Evolutionary conservation across 2,888 invertebrate genomes (phyloP).

Genomic region (Slavum lentiscoides): DNA sequence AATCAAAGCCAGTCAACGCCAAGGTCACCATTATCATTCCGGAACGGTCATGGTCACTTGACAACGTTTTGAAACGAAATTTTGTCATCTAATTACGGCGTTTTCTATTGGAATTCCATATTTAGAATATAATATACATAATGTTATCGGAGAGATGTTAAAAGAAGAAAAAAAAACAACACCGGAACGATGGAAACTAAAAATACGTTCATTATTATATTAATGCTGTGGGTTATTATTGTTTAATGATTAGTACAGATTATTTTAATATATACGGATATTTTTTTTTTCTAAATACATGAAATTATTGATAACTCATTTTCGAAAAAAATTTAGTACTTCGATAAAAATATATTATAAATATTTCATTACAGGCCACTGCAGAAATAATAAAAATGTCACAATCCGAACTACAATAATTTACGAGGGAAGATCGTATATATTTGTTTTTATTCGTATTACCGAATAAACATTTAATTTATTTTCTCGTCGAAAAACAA

Average conservation of each 20-base stretch:
- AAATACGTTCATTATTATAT: too few relatives aligned
- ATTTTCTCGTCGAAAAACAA: background rate
- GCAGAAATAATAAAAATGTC: background rate
- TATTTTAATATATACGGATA: too few relatives aligned
- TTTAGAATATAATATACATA: constrained; percentile 9
- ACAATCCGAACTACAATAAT: background rate
- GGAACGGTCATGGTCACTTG: constrained; percentile 53
- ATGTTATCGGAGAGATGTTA: too few relatives aligned
- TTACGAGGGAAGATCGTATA: too few relatives aligned
- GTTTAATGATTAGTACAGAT: too few relatives aligned
- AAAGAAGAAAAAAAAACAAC: background rate
- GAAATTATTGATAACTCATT: background rate
- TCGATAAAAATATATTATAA: background rate
- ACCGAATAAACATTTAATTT: constrained; percentile 17
- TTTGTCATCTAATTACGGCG: constrained; percentile 43
- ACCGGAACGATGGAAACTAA: too few relatives aligned
- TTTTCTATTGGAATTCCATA: constrained; percentile 28
- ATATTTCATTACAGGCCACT: background rate
- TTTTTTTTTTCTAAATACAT: too few relatives aligned
- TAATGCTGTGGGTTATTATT: too few relatives aligned
- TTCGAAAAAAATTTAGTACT: background rate
- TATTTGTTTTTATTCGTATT: background rate
- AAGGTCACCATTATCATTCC: constrained; percentile 51
- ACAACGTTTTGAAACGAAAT: constrained; percentile 48
- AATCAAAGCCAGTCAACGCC: constrained; percentile 51